Conservation (phyloP, 2,797 vertebrate genomes). For the Glossophaga mutica region DNA sequence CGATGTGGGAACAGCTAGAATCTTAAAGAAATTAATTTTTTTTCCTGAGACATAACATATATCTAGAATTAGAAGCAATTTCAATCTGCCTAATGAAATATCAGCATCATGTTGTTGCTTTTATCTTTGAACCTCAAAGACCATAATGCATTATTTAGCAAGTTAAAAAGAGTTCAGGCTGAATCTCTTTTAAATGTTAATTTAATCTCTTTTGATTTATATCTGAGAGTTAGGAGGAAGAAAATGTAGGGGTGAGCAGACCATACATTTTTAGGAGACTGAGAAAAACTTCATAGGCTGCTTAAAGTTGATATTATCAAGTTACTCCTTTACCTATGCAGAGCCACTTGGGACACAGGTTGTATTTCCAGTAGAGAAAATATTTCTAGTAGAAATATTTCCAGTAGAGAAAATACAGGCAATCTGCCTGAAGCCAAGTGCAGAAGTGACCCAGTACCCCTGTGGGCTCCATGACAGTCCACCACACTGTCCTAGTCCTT, state of each 20-base stretch:
- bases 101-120: conserved; percentile 18
- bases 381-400: background rate
- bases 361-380: background rate
- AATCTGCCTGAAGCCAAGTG: background rate
- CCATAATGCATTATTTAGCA: conserved; percentile 58
- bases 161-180: conserved; percentile 36
- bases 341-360: background rate
- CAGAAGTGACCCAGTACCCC: background rate
- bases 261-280: background rate
- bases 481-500: background rate
- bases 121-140: conserved; percentile 34
- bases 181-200: conserved; percentile 62
- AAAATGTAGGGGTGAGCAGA: background rate
- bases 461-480: background rate
- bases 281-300: background rate
- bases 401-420: background rate
- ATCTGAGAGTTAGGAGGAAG: conserved; percentile 43
- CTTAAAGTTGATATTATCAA: background rate
- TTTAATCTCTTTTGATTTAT: conserved; percentile 47
- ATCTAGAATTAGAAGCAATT: conserved; percentile 31
- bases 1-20: background rate
- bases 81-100: conserved; percentile 40
- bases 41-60: background rate
- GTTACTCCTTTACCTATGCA: background rate
- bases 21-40: conserved; percentile 25